These are phyloP conservation scores for Circaetus gallicus DNA, from an alignment of 2,113 vertebrate species.

Conservation along the genomic window DNA sequence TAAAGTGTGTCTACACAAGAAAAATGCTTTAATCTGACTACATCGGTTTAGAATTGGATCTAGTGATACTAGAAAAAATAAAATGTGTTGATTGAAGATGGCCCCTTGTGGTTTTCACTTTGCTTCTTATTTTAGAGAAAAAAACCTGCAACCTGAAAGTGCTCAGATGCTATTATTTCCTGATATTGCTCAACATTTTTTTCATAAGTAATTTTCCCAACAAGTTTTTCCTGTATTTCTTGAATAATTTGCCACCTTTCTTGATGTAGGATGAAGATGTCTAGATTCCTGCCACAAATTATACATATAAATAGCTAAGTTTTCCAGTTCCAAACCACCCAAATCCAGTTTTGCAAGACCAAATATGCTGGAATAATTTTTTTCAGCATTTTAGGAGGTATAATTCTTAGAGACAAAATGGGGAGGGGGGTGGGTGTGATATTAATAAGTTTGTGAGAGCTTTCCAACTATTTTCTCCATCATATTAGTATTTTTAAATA, in stretches of 20 bases:
- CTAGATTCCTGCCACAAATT: not conserved
- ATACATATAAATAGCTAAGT: not conserved
- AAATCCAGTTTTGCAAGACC: not conserved
- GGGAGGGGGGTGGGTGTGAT: fast-evolving
- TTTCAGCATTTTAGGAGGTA: not conserved
- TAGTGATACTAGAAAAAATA: not conserved
- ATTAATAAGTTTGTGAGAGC: not conserved
- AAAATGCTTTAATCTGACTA: not conserved
- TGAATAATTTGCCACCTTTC: not conserved
- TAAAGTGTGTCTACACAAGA: not conserved
- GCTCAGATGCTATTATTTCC: not conserved
- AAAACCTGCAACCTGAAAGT: not conserved
- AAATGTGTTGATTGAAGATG: not conserved
- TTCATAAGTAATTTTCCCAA: not conserved
- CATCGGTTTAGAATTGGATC: not conserved
- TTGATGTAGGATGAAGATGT: not conserved
- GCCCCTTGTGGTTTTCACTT: not conserved
- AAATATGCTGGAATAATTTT: not conserved
- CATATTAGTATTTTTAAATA: not conserved
- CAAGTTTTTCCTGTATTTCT: not conserved
- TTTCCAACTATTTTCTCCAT: not conserved
- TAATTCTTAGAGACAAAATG: not conserved
- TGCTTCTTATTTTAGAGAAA: not conserved
- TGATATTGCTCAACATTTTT: not conserved
- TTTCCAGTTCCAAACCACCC: not conserved